phyloP scores from a whole-genome alignment of 2,888 invertebrate species.

The Cheilosia vernalis region DNA sequence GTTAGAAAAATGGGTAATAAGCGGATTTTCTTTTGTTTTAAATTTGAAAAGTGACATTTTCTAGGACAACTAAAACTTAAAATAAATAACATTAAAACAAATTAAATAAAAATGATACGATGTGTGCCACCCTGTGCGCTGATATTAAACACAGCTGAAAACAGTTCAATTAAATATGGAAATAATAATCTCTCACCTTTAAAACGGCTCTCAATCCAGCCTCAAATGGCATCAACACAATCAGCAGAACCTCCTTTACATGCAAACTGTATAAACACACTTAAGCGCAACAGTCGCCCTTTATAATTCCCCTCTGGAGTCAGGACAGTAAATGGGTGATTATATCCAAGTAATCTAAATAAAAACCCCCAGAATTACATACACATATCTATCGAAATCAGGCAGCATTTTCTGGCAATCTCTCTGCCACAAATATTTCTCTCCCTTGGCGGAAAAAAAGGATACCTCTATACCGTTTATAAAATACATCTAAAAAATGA shows the following conservation, averaged over 20 bases:
- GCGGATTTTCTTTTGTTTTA: no score
- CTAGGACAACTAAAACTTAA: no score
- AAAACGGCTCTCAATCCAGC: conserved; percentile 7
- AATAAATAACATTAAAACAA: not conserved
- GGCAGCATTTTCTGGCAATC: conserved; percentile 22
- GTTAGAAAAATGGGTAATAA: no score
- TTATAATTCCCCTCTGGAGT: not conserved
- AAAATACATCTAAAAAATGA: conserved; percentile 47
- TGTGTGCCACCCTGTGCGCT: conserved; percentile 38
- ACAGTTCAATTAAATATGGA: not conserved
- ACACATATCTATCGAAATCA: conserved; percentile 7
- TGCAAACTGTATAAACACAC: conserved; percentile 15
- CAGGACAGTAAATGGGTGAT: not conserved
- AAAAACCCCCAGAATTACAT: not conserved
- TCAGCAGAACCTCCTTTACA: conserved; percentile 19
- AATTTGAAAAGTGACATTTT: no score
- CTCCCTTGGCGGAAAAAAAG: conserved; percentile 17
- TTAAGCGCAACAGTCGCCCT: conserved; percentile 43
- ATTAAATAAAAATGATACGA: not conserved
- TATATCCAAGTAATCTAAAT: conserved; percentile 1
- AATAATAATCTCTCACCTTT: conserved; percentile 27
- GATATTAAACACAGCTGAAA: not conserved
- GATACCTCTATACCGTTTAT: conserved; percentile 40
- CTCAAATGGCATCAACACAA: conserved; percentile 26
- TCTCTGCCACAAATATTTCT: conserved; percentile 30